A percentile compares a stretch with the other conserved stretches of the same genome.
phyloP scores from a whole-genome alignment of 2,113 vertebrate genomes.

The Tichodroma muraria region DNA sequence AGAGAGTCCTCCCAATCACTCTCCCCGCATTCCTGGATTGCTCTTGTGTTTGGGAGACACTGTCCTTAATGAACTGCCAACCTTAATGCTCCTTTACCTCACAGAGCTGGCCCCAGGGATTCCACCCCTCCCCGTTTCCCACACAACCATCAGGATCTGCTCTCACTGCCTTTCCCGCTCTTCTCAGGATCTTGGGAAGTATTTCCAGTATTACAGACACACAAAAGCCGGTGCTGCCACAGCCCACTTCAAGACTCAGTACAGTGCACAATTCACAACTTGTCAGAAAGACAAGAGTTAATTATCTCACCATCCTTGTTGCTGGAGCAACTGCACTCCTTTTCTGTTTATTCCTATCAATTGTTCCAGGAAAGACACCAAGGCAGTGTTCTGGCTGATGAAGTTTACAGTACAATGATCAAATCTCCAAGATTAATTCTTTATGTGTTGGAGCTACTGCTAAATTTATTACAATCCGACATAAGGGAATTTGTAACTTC shows the following conservation, averaged over 20 bases:
- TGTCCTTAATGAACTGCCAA: not conserved
- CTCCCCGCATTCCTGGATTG: not conserved
- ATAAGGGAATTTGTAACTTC: not conserved
- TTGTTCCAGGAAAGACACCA: not conserved
- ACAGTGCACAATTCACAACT: not conserved
- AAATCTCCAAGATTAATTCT: not conserved
- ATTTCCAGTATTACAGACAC: not conserved
- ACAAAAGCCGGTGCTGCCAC: not conserved
- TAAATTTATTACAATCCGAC: not conserved
- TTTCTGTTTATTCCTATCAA: conserved; percentile 28
- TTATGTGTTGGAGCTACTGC: not conserved
- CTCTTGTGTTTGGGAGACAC: not conserved
- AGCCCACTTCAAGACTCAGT: not conserved
- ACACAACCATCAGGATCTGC: not conserved
- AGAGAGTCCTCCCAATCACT: not conserved
- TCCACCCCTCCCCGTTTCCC: not conserved
- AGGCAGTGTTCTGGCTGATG: not conserved
- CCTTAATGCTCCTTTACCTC: not conserved
- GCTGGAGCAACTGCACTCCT: conserved; percentile 27
- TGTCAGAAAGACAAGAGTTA: not conserved
- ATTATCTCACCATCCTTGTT: conserved; percentile 11
- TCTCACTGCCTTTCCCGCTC: not conserved
- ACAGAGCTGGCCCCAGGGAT: not conserved
- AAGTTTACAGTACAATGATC: not conserved
- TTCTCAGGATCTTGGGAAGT: not conserved